A percentile compares a stretch with the other conserved stretches of the same genome.
Conservation (phyloP, 2,113 vertebrate species). For the Equus quagga region DNA sequence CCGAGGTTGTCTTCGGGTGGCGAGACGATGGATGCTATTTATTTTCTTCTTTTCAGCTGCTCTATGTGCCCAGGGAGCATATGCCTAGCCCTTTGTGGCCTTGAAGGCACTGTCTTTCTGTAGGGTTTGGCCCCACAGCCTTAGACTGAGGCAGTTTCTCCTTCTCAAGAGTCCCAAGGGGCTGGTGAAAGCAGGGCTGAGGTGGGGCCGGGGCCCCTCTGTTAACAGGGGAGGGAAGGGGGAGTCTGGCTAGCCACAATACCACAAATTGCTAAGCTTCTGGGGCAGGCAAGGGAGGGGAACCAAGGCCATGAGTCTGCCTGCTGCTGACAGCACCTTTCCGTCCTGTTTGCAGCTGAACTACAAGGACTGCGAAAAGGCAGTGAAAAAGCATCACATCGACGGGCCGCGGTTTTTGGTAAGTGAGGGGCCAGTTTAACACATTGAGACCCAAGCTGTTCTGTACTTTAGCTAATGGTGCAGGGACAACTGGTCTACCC, state of each 20-base stretch:
- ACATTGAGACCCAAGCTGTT: too few relatives aligned
- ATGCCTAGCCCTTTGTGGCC: neutral
- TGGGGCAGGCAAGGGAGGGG: neutral
- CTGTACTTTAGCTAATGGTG: accelerated
- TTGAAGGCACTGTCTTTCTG: neutral
- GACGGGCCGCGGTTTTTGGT: conserved; percentile 95
- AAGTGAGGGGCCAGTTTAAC: conserved; percentile 78
- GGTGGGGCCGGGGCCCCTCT: neutral
- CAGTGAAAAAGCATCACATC: conserved; percentile 91
- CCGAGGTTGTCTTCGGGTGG: neutral
- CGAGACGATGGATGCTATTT: neutral
- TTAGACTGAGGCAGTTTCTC: neutral
- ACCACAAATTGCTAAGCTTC: conserved; percentile 43
- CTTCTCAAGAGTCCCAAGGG: conserved; percentile 7
- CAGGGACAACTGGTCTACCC: neutral
- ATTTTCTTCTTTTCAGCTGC: neutral
- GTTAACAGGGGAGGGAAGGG: neutral
- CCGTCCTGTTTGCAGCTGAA: conserved; percentile 87
- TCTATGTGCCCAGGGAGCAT: neutral
- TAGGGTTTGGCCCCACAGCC: neutral
- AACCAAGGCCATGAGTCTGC: conserved; percentile 36
- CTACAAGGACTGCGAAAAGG: conserved; percentile 94
- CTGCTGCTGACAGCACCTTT: neutral
- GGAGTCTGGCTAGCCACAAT: conserved; percentile 54
- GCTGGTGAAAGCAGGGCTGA: conserved; percentile 46